Base-by-base conservation (phyloP, 2,113 vertebrate genomes). In the Forbesichthys papilliferus region DNA sequence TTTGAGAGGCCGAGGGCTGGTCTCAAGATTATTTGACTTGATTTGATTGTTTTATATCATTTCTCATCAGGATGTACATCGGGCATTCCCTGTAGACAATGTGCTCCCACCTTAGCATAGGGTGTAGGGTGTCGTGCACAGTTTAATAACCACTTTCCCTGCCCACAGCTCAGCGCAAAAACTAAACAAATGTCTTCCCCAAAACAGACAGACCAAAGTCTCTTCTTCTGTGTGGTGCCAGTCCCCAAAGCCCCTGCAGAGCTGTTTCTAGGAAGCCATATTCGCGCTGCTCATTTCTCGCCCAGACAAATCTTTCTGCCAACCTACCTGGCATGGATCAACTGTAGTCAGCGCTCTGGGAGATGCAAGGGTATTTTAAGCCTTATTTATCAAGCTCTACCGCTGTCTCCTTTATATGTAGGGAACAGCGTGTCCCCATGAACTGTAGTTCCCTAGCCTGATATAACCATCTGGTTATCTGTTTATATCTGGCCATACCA, bases 361-460 rank as follows among this genome's bases (percentile, higher is more conserved):
- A 84, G 84, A 75, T 59, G 64, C 74, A 48, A 46, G 13, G 71
- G 74, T 92, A 87, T 90, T 90, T 91, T 88, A 88, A 90, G 78
- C 64, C 58, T 78, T 53, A 79, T 88, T 86, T 72, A 79, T 84
- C 71, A 75, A 81, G 58, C 71, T 0, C 51, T 47, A 79, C 70
- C 36, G 60, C 80, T 73, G 71, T 77, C 73, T 80, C 59, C 56
- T 79, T 79, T 74, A 68, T 77, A 64, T 18, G 49, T n/a, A 49
- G 68, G 73, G 51, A 59, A 58, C 72, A 0, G 49, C 77, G 75
- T 84, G 65, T 73, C 76, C 75, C 79, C 7, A 42, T 42, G 36
- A 42, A 42, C 73, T 65, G 57, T 61, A 54, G 63, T 20, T 11
- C 33, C 16, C 27, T 27, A 27, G 27, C 27, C 27, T 27, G 27